A percentile compares a stretch with the other conserved stretches of the same genome.
phyloP scores from a whole-genome alignment of 92 coral and sea anemone genomes.

The Blastomussa wellsi region DNA sequence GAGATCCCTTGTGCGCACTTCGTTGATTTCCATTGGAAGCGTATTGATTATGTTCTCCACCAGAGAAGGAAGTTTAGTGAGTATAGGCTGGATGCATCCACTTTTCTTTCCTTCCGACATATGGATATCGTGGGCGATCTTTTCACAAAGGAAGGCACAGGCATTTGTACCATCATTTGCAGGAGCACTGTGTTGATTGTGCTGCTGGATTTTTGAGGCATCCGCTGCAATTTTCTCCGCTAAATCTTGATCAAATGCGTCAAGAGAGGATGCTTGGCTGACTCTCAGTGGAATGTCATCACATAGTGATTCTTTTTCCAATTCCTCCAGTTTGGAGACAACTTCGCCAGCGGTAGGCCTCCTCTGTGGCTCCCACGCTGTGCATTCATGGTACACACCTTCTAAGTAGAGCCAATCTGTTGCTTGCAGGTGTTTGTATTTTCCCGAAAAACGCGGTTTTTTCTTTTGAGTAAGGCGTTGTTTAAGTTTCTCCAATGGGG shows the following conservation, averaged over 20 bases:
- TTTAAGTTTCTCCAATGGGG: background rate
- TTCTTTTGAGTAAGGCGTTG: background rate
- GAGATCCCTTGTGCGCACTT: constrained; percentile 24
- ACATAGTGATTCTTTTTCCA: background rate
- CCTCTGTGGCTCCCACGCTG: background rate
- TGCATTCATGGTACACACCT: constrained; percentile 28
- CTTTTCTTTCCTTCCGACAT: constrained; percentile 10
- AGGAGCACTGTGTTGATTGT: background rate
- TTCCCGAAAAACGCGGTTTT: constrained; percentile 11
- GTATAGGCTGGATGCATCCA: background rate
- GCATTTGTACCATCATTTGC: constrained; percentile 27
- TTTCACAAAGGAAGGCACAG: no score
- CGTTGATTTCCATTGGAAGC: constrained; percentile 27
- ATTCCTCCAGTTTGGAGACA: constrained; percentile 7
- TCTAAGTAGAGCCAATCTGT: background rate
- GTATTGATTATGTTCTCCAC: constrained; percentile 21
- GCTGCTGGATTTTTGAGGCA: background rate
- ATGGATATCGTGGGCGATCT: no score
- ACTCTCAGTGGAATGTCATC: constrained; percentile 16
- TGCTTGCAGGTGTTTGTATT: constrained; percentile 27
- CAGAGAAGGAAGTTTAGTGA: constrained; percentile 26
- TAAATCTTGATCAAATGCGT: constrained; percentile 2
- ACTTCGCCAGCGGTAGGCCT: constrained; percentile 25
- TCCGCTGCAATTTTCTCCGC: constrained; percentile 15
- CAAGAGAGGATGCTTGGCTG: constrained; percentile 24